Base-by-base conservation (phyloP, 2,888 invertebrate genomes). In the Amphipoea lucens region DNA sequence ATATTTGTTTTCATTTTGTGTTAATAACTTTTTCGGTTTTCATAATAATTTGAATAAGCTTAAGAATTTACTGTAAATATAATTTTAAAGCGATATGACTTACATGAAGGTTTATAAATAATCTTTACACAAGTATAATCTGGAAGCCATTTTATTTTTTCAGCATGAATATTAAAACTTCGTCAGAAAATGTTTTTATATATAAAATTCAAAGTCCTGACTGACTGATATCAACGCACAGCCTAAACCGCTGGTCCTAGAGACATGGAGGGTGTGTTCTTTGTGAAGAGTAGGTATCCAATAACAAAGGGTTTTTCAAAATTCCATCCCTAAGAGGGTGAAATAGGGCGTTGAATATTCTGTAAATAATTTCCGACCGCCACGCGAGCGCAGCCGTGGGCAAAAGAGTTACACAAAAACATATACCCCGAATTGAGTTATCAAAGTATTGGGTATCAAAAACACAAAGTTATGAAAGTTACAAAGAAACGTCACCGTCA, bases 381-480 rank as follows among this genome's bases (percentile, higher is more conserved):
- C 29, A 29, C 29, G 29, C 29, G 29, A 29, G 29, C 29, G 29
- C 29, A 29, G 29, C 29, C 29, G 1, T 1, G 29, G 29, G 29
- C 29, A 29, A 29, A n/a, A 57, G 17, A 79, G 12, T 63, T 68
- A 0, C 17, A 36, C 11, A n/a, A 60, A 65, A 36, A 70, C 2
- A 29, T 4, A 69, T 60, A 14, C 36, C 9, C 9, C 60, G 65
- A 74, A 72, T 62, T 66, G n/a, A 85, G 60, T 74, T 57, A 2
- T 45, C 14, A 17, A 69, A 76, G 73, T 71, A 48, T 65, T 12
- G 29, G 20, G 17, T 57, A 40, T 62, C 67, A 51, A 60, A 70
- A 74, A 57, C 76, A 85, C 45, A 65, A 68, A 83, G 63, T 67
- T 82, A 65, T 17, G 40, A 51, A 68, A 72, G 60, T 86, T 42